Evolutionary conservation across 2,888 invertebrate species (phyloP), one percentile per base, ranked within the genome.

Genomic region (Gerris lacustris): DNA sequence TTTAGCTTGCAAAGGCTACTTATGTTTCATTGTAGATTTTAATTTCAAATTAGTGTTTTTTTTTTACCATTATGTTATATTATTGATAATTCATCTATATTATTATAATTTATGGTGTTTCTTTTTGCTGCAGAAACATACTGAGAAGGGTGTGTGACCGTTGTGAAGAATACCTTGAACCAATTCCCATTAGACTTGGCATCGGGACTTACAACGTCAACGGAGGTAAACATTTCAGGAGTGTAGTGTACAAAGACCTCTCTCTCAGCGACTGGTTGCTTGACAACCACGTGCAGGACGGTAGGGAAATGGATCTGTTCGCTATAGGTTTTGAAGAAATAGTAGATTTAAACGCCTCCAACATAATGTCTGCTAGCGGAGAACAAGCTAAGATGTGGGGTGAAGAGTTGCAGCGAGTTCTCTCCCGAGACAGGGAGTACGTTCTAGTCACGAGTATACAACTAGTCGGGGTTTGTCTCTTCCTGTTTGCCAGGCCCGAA

Each of bases 291-390:
- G 72, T 75, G 64, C 76, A 76, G 69, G 82, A 82, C 73, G 78
- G 85, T 72, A 83, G 83, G 72, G 89, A 93, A 18, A 89, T 92
- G 69, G 99, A 99, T 81, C 91, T 99, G 73, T 98, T 91, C 83
- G 97, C 96, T 0, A 91, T 99, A 79, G 99, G 99, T 18, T 97
- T 99, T 82, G 95, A 99, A 81, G 99, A 99, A 84, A 97, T 99
- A 76, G 98, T 99, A 9, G 99, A 99, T 82, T 83, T 99, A 75
- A 99, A 96, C 84, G 99, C 99, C 5, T 91, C 93, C 76, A 99
- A 99, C 80, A 98, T 99, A 76, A 89, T 99, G 85, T 96, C 94
- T 75, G 94, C 96, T 77, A 91, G 94, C 80, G 88, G 90, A 66
- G 93, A 94, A 77, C 96, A 96, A 83, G 94, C 95, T 69, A 90